These are phyloP conservation scores for Zygogramma bicolorata DNA, from an alignment of 2,888 invertebrate species.

Conservation along the genomic window DNA sequence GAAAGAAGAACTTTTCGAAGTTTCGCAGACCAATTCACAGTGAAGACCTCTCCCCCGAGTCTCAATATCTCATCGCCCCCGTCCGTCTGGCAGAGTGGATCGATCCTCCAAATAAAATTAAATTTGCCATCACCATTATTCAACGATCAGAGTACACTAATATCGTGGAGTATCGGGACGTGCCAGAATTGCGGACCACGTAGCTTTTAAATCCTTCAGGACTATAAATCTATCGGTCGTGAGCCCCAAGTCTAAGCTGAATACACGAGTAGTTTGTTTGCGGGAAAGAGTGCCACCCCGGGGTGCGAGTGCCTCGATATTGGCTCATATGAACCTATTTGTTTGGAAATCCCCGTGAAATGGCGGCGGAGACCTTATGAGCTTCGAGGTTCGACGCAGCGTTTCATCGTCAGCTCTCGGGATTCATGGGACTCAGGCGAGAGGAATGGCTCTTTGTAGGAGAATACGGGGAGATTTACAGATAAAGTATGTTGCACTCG, in stretches of 20 bases:
- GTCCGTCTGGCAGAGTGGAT: neutral
- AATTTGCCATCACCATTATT: slow-evolving; percentile 34
- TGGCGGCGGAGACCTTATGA: slow-evolving; percentile 52
- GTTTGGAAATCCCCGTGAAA: slow-evolving; percentile 59
- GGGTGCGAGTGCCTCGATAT: slow-evolving; percentile 55
- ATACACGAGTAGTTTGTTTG: slow-evolving; percentile 58
- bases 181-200: slow-evolving; percentile 34
- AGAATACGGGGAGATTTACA: neutral
- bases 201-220: slow-evolving; percentile 54
- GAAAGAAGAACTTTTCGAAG: neutral
- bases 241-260: slow-evolving; percentile 53
- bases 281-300: slow-evolving; percentile 48
- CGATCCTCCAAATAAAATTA: slow-evolving; percentile 23
- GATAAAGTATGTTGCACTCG: neutral
- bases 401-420: slow-evolving; percentile 8
- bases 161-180: slow-evolving; percentile 42
- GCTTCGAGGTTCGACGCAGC: slow-evolving; percentile 29
- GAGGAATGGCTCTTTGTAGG: neutral
- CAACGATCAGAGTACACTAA: slow-evolving; percentile 41
- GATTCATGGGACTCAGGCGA: neutral
- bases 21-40: neutral
- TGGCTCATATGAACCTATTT: slow-evolving; percentile 58
- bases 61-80: neutral
- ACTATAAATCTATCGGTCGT: slow-evolving; percentile 59
- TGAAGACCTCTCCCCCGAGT: neutral